These are phyloP conservation scores for Girardia tigrina DNA, from an alignment of 2,888 invertebrate species.

Conservation along the genomic window DNA sequence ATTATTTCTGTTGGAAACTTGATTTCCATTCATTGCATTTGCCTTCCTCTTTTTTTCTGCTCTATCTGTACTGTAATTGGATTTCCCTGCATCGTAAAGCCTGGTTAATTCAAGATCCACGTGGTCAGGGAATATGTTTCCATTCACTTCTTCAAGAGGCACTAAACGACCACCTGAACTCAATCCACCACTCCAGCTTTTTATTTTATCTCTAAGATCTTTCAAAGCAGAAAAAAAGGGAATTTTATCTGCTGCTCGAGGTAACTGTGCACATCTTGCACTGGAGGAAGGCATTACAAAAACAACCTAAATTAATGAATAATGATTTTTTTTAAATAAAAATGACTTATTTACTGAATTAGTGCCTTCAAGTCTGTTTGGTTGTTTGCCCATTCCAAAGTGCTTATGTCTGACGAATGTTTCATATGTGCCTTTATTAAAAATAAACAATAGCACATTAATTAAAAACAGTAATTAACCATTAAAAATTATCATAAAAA, in stretches of 20 bases:
- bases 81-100: slow-evolving; percentile 8
- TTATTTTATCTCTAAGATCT: slow-evolving; percentile 81
- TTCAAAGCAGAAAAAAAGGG: slow-evolving; percentile 88
- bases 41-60: slow-evolving; percentile 15
- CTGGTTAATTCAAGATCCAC: neutral
- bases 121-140: slow-evolving; percentile 1
- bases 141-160: slow-evolving; percentile 2
- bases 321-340: neutral
- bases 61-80: slow-evolving; percentile 15
- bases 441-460: too few species aligned
- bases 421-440: slow-evolving; percentile 13
- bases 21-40: neutral
- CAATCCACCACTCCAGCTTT: slow-evolving; percentile 54
- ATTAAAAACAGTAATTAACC: too few species aligned
- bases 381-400: slow-evolving; percentile 20
- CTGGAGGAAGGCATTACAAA: slow-evolving; percentile 90
- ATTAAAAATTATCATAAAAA: too few species aligned
- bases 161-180: slow-evolving; percentile 11
- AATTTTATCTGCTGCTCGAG: slow-evolving; percentile 91
- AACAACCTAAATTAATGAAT: slow-evolving; percentile 52
- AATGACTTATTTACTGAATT: neutral
- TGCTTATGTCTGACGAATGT: slow-evolving; percentile 7
- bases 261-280: slow-evolving; percentile 85
- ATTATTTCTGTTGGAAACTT: neutral
- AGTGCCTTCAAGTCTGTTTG: slow-evolving; percentile 7